Evolutionary conservation across 2,888 invertebrate species (phyloP), one percentile per base, ranked within the genome.

Genomic region (Carcina quercana): DNA sequence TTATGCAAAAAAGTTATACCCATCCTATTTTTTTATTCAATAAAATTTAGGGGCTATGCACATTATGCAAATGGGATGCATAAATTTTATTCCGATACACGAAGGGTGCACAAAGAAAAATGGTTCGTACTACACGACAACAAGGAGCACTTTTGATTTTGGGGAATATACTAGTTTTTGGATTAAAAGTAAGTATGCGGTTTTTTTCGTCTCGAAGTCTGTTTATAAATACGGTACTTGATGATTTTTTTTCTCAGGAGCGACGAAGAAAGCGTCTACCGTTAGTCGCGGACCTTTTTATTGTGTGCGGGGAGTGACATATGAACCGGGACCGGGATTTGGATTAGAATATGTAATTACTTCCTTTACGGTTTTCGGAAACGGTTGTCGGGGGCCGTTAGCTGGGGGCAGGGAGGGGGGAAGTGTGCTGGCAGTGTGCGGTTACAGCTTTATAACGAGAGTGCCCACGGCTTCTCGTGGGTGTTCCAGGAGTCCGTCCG

Each of bases 21-120:
- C 85, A 85, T 85, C 85, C 85, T 84, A 84, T 84, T 84, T 85
- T 83, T 84, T 84, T 78, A 78, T 78, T 83, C 74, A 84, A 83
- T 82, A 75, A 78, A 76, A 75, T 78, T 80, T 80, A 76, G 80
- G 84, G 83, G 75, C 74, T 65, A 80, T 83, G 80, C 83, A 84
- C 68, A 80, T 84, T 85, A 85, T 85, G 85, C 84, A 85, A 85
- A 85, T 85, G 83, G 76, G 71, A 30, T 61, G 84, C 83, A 85
- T 85, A 84, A 78, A 80, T 79, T 84, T 78, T 56, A 62, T 63
- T 67, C 57, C 68, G 58, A 59, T 60, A 56, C 57, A 49, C 43
- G 34, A 14, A 46, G 35, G 39, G 33, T 13, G 32, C 34, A 49
- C 32, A 56, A 32, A 59, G 45, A 28, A 30, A 63, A 59, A 58